These are phyloP conservation scores for Criorhina ranunculi DNA, from an alignment of 2,888 invertebrate species.

Conservation along the genomic window DNA sequence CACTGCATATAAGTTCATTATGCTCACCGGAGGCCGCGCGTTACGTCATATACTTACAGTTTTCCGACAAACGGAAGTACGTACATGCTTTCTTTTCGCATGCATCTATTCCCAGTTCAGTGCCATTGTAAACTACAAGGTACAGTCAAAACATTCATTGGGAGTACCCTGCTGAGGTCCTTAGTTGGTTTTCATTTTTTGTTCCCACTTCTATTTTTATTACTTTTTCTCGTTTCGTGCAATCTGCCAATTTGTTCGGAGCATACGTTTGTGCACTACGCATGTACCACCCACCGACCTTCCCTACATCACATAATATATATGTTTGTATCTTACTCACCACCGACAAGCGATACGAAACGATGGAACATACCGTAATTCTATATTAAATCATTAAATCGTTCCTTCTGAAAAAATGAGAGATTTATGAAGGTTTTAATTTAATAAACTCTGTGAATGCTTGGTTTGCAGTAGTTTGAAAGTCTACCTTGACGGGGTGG, in stretches of 20 bases:
- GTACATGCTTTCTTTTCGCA: slow-evolving; percentile 9
- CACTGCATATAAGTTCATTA: slow-evolving; percentile 42
- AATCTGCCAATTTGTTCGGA: slow-evolving; percentile 57
- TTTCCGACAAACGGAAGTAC: slow-evolving; percentile 30
- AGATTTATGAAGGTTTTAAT: slow-evolving; percentile 55
- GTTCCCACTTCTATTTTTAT: not conserved
- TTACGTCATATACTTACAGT: slow-evolving; percentile 41
- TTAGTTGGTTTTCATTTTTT: slow-evolving; percentile 25
- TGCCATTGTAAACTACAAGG: slow-evolving; percentile 25
- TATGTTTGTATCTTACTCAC: not conserved
- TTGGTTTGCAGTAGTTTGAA: slow-evolving; percentile 4
- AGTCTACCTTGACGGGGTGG: not conserved
- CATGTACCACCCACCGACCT: slow-evolving; percentile 25
- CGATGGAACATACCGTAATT: slow-evolving; percentile 7
- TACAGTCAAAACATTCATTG: slow-evolving; percentile 19
- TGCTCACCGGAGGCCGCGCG: slow-evolving; percentile 43
- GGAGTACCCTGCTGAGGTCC: slow-evolving; percentile 31
- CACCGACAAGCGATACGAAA: not conserved
- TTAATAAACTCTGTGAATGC: slow-evolving; percentile 39
- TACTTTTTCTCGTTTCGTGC: slow-evolving; percentile 22
- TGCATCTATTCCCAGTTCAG: slow-evolving; percentile 29
- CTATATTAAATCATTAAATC: slow-evolving; percentile 66
- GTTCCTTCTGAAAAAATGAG: slow-evolving; percentile 25
- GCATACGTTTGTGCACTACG: slow-evolving; percentile 50
- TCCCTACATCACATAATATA: not conserved